Base-by-base conservation (phyloP, 2,113 vertebrate species). In the Hydrochoerus hydrochaeris region DNA sequence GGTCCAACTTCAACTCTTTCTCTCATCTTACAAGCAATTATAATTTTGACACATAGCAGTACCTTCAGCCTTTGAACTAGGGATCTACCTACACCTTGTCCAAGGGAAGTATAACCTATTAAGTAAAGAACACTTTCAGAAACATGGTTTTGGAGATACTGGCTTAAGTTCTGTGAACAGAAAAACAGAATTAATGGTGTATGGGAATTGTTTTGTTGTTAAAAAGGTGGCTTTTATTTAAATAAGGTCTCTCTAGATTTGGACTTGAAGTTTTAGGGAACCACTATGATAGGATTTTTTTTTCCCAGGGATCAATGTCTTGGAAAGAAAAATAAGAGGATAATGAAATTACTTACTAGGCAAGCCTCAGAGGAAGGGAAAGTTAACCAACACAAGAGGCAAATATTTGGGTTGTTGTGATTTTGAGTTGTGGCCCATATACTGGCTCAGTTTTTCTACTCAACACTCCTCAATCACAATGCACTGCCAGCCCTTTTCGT, bases 191-290 rank as follows among this genome's bases (percentile, higher is more conserved):
- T 85, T 49, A 49, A 32, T n/a, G 16, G 30, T 26, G 1, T 88
- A 19, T 65, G 86, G 41, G 19, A 67, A 57, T 83, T 10, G 20
- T 91, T 88, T 60, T 41, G 5, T 93, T 87, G 49, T 78, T 52
- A 8, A 32, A 88, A 87, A 38, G 14, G 5, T 77, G 28, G 46
- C 28, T 80, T 60, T 83, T 35, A 84, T 93, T 84, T 62, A 87
- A 92, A 41, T 94, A 57, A 71, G 16, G 49, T 85, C 32, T 1
- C 16, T 86, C 52, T 13, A 67, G 16, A 63, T 84, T 78, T 81
- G 35, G 5, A 88, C 46, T 62, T 73, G 38, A 83, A 46, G 65
- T 85, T 92, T 95, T 63, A 62, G 38, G 63, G 94, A 95, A 92
- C 44, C 54, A 4, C 26, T 65, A 1, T 67, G 28, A 77, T 10